phyloP scores from a whole-genome alignment of 1,140 invertebrate species.

The Pogonognathellus flavescens region DNA sequence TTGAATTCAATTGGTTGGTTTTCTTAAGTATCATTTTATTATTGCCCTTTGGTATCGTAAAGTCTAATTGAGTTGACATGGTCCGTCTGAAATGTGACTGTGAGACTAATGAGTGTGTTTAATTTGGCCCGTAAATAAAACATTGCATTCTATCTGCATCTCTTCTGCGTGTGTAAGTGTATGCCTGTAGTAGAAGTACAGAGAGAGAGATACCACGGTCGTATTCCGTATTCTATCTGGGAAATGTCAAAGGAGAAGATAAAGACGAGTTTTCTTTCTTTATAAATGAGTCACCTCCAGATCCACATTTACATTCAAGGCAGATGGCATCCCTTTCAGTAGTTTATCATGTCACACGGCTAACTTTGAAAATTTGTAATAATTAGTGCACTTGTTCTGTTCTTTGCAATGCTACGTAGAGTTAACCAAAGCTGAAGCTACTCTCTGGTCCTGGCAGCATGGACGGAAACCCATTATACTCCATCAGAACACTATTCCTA shows the following conservation, averaged over 20 bases:
- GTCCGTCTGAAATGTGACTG: neutral
- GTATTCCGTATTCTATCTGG: neutral
- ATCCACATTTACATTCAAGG: slow-evolving; percentile 8
- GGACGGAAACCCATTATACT: too few species aligned
- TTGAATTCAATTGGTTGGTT: too few species aligned
- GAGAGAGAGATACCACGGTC: neutral
- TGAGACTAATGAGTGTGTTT: neutral
- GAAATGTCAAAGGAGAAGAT: neutral
- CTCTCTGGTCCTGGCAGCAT: neutral
- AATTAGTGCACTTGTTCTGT: slow-evolving; percentile 48
- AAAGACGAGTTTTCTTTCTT: slow-evolving; percentile 32
- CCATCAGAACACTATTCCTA: too few species aligned
- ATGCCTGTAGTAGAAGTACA: too few species aligned
- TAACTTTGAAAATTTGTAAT: slow-evolving; percentile 50
- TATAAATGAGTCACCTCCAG: neutral
- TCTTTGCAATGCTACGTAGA: slow-evolving; percentile 1
- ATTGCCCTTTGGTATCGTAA: neutral
- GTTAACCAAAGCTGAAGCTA: slow-evolving; percentile 2
- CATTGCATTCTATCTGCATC: too few species aligned
- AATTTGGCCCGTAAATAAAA: too few species aligned
- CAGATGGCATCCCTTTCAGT: slow-evolving; percentile 38
- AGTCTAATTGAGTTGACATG: slow-evolving; percentile 9
- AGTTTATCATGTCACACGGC: slow-evolving; percentile 25
- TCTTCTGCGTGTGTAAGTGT: too few species aligned
- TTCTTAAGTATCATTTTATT: neutral